phyloP scores from a whole-genome alignment of 1,140 invertebrate species.

The Drosophila tsacasi region DNA sequence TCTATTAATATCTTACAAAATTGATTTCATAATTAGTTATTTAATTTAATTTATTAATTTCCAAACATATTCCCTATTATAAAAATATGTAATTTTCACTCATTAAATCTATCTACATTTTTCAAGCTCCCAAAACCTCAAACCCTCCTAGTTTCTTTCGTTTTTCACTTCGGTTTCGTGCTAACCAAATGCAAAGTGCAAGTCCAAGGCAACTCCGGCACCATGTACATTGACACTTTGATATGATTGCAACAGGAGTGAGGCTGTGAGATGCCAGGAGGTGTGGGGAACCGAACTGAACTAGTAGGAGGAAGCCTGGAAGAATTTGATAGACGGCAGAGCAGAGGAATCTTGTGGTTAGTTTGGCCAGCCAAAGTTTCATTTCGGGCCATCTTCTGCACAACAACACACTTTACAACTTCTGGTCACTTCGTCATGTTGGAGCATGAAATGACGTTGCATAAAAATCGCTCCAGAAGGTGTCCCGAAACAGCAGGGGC shows the following conservation, averaged over 20 bases:
- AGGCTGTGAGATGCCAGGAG: constrained; percentile 6
- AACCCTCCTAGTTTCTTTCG: no score
- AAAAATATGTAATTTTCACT: not conserved
- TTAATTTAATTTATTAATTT: not conserved
- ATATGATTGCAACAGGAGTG: constrained; percentile 56
- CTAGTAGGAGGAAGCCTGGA: not conserved
- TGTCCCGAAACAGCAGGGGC: not conserved
- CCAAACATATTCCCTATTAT: no score
- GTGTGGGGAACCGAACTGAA: not conserved
- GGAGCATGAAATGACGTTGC: constrained; percentile 64
- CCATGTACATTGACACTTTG: constrained; percentile 72
- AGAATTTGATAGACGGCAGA: constrained; percentile 7
- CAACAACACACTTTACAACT: constrained; percentile 58
- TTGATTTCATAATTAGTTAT: no score
- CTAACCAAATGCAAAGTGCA: constrained; percentile 31
- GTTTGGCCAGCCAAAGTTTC: constrained; percentile 35
- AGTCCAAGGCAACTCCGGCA: constrained; percentile 12
- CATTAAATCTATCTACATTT: not conserved
- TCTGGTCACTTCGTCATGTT: constrained; percentile 53
- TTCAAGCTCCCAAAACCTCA: not conserved
- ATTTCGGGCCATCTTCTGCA: constrained; percentile 21
- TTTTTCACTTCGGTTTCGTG: constrained; percentile 4
- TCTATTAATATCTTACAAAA: not conserved
- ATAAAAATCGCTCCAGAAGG: constrained; percentile 49
- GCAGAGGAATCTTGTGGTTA: constrained; percentile 34